Evolutionary conservation across 2,888 invertebrate genomes (phyloP).

Genomic region (Morinoia aosen): DNA sequence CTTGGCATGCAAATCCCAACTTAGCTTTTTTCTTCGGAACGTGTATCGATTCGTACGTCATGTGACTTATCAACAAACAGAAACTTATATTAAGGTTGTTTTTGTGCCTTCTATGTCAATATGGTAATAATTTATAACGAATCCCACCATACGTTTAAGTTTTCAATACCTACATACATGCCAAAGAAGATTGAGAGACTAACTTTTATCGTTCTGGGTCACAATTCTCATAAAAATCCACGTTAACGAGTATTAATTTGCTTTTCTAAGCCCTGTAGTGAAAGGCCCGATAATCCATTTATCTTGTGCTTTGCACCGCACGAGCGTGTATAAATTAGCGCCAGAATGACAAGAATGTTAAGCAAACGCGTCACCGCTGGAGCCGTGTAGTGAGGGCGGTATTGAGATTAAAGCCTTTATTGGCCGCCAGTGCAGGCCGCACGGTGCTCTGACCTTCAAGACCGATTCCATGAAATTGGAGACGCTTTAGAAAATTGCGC

Average conservation of each 20-base stretch:
- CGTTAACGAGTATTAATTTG: neutral
- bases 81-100: neutral
- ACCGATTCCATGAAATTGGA: slow-evolving; percentile 12
- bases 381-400: neutral
- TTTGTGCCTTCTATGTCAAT: neutral
- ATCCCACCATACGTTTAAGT: neutral
- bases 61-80: neutral
- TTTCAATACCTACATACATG: neutral
- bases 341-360: neutral
- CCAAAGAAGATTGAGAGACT: neutral
- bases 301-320: neutral
- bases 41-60: neutral
- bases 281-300: neutral
- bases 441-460: neutral
- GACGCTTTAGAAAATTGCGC: neutral
- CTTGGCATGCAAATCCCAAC: neutral
- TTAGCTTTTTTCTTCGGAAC: neutral
- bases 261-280: neutral
- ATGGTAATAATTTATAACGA: neutral
- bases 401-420: neutral
- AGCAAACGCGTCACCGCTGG: neutral
- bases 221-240: neutral
- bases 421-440: neutral
- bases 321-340: neutral
- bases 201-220: neutral